These are phyloP conservation scores for Boloria selene DNA, from an alignment of 2,888 invertebrate genomes.

Conservation along the genomic window DNA sequence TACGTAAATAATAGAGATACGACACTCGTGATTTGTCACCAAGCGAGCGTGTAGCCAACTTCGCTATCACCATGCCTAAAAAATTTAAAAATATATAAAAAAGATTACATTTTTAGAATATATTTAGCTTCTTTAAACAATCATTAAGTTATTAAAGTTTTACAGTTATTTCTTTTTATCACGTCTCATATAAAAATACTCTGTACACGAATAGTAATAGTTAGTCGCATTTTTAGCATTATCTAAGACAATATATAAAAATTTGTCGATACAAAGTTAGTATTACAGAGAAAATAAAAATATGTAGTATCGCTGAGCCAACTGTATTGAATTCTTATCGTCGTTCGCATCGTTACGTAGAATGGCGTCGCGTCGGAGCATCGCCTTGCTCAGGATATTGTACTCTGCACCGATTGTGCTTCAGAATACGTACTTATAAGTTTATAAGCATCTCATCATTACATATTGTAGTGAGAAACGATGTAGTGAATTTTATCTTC, in stretches of 20 bases:
- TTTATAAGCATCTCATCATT: constrained; percentile 8
- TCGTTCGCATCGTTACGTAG: constrained; percentile 15
- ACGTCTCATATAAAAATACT: too few species aligned
- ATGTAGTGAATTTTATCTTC: neutral
- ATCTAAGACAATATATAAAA: neutral
- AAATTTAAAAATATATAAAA: too few species aligned
- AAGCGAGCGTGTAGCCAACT: too few species aligned
- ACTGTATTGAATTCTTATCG: constrained; percentile 23
- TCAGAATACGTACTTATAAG: constrained; percentile 9
- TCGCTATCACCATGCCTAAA: too few species aligned
- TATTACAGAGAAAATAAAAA: constrained; percentile 11
- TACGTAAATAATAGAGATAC: too few species aligned
- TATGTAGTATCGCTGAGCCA: constrained; percentile 13
- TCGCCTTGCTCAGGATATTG: constrained; percentile 20
- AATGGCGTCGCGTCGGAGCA: constrained; percentile 19
- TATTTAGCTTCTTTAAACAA: too few species aligned
- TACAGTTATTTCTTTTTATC: too few species aligned
- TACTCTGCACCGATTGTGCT: constrained; percentile 12
- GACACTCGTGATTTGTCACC: too few species aligned
- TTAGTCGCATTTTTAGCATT: too few species aligned
- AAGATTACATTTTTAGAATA: too few species aligned
- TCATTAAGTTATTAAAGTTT: too few species aligned
- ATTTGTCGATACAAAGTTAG: neutral
- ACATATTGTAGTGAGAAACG: neutral
- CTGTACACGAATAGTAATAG: too few species aligned